Evolutionary conservation across 2,797 vertebrate species (phyloP), one percentile per base, ranked within the genome.

Genomic region (Pseudotriccus pelzelni): DNA sequence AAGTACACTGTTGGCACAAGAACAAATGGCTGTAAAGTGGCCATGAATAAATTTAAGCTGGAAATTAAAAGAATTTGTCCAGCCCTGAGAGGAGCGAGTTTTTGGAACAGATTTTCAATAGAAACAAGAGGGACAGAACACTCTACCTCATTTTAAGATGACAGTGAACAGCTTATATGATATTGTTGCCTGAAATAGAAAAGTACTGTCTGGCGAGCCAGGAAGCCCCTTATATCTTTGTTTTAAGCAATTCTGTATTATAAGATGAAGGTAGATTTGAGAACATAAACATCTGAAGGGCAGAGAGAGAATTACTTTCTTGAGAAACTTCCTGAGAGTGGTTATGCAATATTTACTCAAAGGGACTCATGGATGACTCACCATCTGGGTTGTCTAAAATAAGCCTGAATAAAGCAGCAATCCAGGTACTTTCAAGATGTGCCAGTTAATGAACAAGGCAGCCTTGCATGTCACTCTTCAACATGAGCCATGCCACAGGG

Each of bases 101-200:
- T 96, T 91, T 96, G 94, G 85, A 96, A 87, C 53, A 72, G 50
- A n/a, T 92, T 94, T 91, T 62, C 32, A 32, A 53, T 55, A 66
- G 89, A 80, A 93, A 72, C 46, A 72, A 84, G 43, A 92, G 50
- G 53, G 53, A 89, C 60, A 91, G 73, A 94, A 72, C 32, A 47
- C 44, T 91, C 53, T 53, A 80, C 62, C 22, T 53, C 56, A 43
- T 92, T 95, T 93, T 68, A 58, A 88, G 89, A 75, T 75, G 19
- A 62, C 69, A 78, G 37, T 15, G 58, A 89, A 37, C 28, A 69
- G 53, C 55, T 91, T 72, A 60, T 72, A 16, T 58, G 41, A 44
- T 87, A 81, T 39, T 66, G 22, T 37, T 93, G 46, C 76, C 83
- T 90, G 58, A 88, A 93, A 92, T 85, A 86, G 95, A 81, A 83